phyloP scores from a whole-genome alignment of 2,888 invertebrate genomes.

The Cephalotes varians region DNA sequence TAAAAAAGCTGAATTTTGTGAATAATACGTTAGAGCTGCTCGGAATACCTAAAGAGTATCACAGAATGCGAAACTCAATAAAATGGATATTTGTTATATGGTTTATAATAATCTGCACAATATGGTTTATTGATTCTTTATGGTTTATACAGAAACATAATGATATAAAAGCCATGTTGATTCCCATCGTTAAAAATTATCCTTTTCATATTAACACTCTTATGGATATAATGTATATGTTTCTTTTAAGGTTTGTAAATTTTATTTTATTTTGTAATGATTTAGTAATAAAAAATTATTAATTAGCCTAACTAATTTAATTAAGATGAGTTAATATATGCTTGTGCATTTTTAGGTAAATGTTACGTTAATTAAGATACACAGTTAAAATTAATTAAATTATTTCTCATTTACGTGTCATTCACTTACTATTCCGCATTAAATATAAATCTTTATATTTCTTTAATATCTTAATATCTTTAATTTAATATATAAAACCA shows the following conservation, averaged over 20 bases:
- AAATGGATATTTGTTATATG: neutral
- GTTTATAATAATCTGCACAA: neutral
- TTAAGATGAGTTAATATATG: neutral
- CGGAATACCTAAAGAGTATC: conserved; percentile 17
- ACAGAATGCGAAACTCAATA: neutral
- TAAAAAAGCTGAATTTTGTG: conserved; percentile 5
- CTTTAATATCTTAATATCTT: too few species aligned
- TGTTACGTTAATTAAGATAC: neutral
- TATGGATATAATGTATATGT: neutral
- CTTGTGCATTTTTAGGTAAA: neutral
- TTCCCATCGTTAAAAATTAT: neutral
- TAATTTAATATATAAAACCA: neutral
- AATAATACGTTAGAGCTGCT: conserved; percentile 15
- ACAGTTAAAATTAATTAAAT: neutral
- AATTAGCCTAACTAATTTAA: neutral
- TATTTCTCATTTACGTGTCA: neutral
- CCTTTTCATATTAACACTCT: neutral
- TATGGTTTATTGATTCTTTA: neutral
- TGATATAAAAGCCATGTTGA: neutral
- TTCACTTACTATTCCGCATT: neutral
- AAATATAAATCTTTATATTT: neutral
- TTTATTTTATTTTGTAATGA: neutral
- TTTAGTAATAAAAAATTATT: neutral
- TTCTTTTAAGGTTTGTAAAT: neutral
- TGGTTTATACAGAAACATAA: neutral